phyloP scores from a whole-genome alignment of 2,888 invertebrate species.

The Theretra japonica region DNA sequence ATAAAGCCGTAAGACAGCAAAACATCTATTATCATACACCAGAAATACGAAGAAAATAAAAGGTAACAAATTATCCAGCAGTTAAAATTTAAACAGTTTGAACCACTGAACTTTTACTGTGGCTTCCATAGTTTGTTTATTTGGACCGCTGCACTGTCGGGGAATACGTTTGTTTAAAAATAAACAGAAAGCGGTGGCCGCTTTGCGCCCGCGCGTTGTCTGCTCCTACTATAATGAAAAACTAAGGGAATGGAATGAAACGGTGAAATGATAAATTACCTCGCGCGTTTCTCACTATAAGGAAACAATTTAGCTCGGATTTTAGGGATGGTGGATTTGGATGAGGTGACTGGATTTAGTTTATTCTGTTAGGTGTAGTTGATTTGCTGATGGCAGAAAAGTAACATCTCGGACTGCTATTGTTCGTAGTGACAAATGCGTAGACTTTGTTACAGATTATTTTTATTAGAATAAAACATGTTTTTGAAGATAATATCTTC shows the following conservation, averaged over 20 bases:
- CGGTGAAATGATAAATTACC: slow-evolving; percentile 20
- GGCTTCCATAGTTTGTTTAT: slow-evolving; percentile 20
- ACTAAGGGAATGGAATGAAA: slow-evolving; percentile 20
- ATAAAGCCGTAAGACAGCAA: too few species aligned
- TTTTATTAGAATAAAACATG: too few species aligned
- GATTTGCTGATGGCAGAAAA: background rate
- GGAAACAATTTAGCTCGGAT: slow-evolving; percentile 2
- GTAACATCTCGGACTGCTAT: background rate
- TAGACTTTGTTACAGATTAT: too few species aligned
- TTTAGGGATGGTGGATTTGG: background rate
- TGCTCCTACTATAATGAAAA: slow-evolving; percentile 18
- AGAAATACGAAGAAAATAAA: too few species aligned
- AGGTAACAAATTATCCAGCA: too few species aligned
- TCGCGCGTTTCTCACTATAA: background rate
- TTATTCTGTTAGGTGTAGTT: too few species aligned
- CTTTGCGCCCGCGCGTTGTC: slow-evolving; percentile 24
- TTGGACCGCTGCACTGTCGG: slow-evolving; percentile 16
- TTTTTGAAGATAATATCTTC: too few species aligned
- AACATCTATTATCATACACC: too few species aligned
- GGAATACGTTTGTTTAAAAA: slow-evolving; percentile 25
- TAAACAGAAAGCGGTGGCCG: slow-evolving; percentile 27
- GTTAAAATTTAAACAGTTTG: background rate
- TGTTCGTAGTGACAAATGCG: too few species aligned
- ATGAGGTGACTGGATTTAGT: background rate
- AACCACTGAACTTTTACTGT: background rate